Evolutionary conservation across 2,797 vertebrate species (phyloP), one percentile per base, ranked within the genome.

Genomic region (Rhinatrema bivittatum): DNA sequence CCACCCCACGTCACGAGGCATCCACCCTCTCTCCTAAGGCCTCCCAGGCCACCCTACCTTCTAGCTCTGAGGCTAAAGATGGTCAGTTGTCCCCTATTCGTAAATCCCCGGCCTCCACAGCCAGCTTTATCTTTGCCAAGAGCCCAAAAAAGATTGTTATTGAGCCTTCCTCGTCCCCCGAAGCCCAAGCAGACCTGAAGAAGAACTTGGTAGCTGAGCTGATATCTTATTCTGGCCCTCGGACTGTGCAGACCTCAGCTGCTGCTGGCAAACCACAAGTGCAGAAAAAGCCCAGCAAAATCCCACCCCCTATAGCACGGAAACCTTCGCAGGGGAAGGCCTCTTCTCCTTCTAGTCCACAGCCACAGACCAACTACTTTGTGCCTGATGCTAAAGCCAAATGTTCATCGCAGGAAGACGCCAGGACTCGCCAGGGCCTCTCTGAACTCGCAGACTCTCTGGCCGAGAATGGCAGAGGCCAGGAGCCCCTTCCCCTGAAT

Each of bases 81-180:
- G 42, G 58, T 3, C 69, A 40, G 32, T 30, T 53, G 5, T 72
- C 68, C 9, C 56, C 66, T 23, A 19, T 65, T 20, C 60, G 39
- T 26, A 89, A 74, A 43, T 93, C 93, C 0, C 78, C 93, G 0
- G 80, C 88, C 34, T 88, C 84, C 39, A 93, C 79, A 0, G 94
- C 94, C 54, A 99, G 91, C 70, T 98, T 99, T 52, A 89, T 97
- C 68, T 98, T 97, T 32, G 85, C 94, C 46, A 96, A 91, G 70
- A 91, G 81, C 70, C 65, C 85, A 43, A 91, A 74, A 65, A 94
- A 75, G 59, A 56, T 87, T 56, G 82, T 85, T 42, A 73, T 87
- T 3, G 90, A 93, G 38, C 77, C 82, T 3, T 60, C 79, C 0
- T 53, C 78, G 2, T 79, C 74, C 4, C 56, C 69, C 0, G 86